A percentile compares a stretch with the other conserved stretches of the same genome.
These are phyloP conservation scores for Clarias macrocephalus DNA, from an alignment of 2,113 vertebrate species.

Conservation along the genomic window DNA sequence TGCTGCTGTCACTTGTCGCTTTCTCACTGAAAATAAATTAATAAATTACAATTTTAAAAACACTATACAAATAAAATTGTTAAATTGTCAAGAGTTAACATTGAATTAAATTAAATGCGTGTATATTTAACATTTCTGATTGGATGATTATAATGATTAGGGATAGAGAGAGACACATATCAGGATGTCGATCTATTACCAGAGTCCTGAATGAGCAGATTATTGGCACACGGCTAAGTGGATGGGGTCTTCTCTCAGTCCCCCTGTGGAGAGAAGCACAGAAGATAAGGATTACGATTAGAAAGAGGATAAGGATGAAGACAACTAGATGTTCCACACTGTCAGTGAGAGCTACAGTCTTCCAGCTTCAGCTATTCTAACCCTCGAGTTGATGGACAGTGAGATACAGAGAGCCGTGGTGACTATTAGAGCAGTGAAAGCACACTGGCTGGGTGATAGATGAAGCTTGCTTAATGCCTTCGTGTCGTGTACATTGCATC, in stretches of 20 bases:
- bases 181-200: constrained; percentile 48
- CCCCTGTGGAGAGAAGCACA: not conserved
- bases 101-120: not conserved
- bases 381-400: constrained; percentile 85
- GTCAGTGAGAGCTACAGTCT: constrained; percentile 4
- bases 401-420: constrained; percentile 86
- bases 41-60: not conserved
- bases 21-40: not conserved
- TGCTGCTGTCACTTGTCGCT: not conserved
- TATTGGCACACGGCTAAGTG: constrained; percentile 49
- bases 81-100: not conserved
- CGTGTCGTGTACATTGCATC: constrained; percentile 91
- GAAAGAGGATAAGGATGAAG: constrained; percentile 8
- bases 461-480: constrained; percentile 90
- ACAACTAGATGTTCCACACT: not conserved
- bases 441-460: constrained; percentile 86
- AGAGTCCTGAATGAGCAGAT: constrained; percentile 36
- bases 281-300: not conserved
- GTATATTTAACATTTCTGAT: constrained; percentile 17
- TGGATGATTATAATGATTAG: constrained; percentile 35
- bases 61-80: not conserved
- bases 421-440: constrained; percentile 90
- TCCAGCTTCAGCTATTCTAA: constrained; percentile 71
- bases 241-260: constrained; percentile 31
- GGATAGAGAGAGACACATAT: constrained; percentile 42